Conservation (phyloP, 2,888 invertebrate genomes). For the Xanthia icteritia region DNA sequence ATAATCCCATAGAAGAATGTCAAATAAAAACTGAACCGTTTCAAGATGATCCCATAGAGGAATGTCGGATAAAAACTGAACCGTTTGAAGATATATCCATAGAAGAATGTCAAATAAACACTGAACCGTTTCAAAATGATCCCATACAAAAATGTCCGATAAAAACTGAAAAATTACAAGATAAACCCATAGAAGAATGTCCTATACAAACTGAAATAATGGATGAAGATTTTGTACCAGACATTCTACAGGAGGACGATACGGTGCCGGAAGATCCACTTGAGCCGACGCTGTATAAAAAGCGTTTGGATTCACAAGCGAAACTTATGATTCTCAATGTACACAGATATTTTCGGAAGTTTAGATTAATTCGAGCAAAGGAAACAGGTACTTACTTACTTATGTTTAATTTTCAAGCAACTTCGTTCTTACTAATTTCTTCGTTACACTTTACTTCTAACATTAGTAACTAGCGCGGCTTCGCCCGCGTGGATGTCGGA, state of each 20-base stretch:
- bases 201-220: neutral
- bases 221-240: neutral
- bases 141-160: neutral
- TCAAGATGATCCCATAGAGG: neutral
- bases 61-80: neutral
- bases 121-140: neutral
- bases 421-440: neutral
- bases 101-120: conserved; percentile 2
- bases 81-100: neutral
- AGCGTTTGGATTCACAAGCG: conserved; percentile 18
- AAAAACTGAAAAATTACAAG: neutral
- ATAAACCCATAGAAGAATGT: neutral
- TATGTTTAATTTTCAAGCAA: neutral
- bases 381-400: conserved; percentile 27
- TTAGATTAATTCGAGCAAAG: conserved; percentile 7
- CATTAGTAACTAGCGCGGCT: too few relatives aligned
- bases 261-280: conserved; percentile 1
- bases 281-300: neutral
- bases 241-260: conserved; percentile 11
- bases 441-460: neutral
- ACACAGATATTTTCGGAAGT: conserved; percentile 24
- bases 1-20: neutral
- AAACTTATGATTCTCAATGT: conserved; percentile 42
- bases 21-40: conserved; percentile 3
- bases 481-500: too few relatives aligned